Conservation (phyloP, 2,797 vertebrate genomes). For the Diglossa cyanea region DNA sequence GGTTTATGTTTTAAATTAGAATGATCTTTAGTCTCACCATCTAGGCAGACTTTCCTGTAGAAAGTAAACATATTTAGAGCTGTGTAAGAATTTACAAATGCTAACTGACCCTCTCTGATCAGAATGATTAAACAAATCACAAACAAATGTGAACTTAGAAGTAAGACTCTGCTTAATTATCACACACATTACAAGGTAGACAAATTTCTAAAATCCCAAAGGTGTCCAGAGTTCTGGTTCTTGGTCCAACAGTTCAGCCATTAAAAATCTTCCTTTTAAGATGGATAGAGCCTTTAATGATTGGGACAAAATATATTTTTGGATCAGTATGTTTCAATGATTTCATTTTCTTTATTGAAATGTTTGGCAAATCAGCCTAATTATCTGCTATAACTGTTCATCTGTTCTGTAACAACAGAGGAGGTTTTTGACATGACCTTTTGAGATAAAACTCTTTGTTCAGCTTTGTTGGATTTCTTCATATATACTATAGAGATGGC, state of each 20-base stretch:
- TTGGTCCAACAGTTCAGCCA: neutral
- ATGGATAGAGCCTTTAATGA: neutral
- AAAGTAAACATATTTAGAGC: neutral
- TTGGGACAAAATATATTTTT: neutral
- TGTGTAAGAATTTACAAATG: neutral
- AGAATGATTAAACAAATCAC: neutral
- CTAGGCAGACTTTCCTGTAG: neutral
- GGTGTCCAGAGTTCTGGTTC: neutral
- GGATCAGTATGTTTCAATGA: neutral
- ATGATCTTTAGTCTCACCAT: neutral
- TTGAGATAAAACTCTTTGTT: neutral
- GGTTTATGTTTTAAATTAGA: neutral
- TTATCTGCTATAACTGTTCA: neutral
- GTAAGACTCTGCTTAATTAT: neutral
- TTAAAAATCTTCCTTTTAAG: neutral
- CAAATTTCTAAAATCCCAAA: neutral
- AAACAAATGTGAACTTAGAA: neutral
- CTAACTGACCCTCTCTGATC: neutral
- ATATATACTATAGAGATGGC: neutral
- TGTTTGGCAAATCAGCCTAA: neutral
- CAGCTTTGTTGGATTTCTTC: neutral
- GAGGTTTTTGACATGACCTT: rapidly evolving
- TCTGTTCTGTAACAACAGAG: neutral
- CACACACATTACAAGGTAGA: neutral
- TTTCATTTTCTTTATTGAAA: neutral